A percentile compares a stretch with the other conserved stretches of the same genome.
Evolutionary conservation across 2,888 invertebrate genomes (phyloP).

Genomic region (Troglohyphantes excavatus): DNA sequence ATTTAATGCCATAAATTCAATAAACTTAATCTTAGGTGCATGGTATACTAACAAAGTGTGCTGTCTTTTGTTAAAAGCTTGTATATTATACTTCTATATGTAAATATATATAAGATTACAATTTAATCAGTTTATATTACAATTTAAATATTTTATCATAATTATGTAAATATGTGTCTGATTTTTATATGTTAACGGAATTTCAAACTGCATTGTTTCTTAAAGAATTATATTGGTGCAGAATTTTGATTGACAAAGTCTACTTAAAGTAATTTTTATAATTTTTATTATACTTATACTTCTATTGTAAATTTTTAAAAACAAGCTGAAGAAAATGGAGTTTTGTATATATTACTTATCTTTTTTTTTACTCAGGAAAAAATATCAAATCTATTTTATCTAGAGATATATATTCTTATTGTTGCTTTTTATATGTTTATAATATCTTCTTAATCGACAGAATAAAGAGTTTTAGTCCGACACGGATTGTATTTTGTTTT

Average conservation of each 20-base stretch:
- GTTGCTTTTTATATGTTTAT: conserved; percentile 71
- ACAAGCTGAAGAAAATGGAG: conserved; percentile 8
- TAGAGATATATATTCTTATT: conserved; percentile 58
- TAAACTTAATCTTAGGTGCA: neutral
- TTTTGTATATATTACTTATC: conserved; percentile 12
- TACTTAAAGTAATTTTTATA: conserved; percentile 23
- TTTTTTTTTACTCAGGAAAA: conserved; percentile 68
- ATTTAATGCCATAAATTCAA: too few species aligned
- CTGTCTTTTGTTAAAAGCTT: conserved; percentile 4
- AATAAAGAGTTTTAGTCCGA: conserved; percentile 39
- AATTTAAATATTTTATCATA: neutral
- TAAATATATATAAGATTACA: conserved; percentile 14
- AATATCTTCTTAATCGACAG: conserved; percentile 42
- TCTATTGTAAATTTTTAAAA: conserved; percentile 9
- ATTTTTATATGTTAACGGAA: too few species aligned
- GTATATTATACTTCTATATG: conserved; percentile 20
- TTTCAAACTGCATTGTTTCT: neutral
- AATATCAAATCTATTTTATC: conserved; percentile 57
- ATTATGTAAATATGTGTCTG: neutral
- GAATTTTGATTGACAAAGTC: neutral
- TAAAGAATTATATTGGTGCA: neutral
- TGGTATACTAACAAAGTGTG: conserved; percentile 27
- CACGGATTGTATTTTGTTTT: neutral
- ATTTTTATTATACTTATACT: neutral
- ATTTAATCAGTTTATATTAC: neutral